Percentiles rank a stretch among this genome's conserved stretches.
Evolutionary conservation across 2,113 vertebrate species (phyloP).

Genomic region (Megaceryle maxima): DNA sequence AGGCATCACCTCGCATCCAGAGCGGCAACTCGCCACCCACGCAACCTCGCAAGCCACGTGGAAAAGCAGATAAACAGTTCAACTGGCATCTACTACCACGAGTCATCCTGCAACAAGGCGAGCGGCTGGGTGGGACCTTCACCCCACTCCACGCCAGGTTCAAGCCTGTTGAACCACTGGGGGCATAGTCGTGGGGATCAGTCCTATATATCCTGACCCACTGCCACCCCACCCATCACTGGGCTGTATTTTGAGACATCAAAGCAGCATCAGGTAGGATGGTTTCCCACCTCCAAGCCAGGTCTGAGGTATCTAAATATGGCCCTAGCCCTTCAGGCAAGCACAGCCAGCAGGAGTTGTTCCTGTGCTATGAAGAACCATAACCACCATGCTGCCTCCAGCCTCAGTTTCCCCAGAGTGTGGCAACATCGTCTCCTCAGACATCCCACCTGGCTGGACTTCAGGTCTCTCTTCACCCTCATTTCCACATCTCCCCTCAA

Average conservation of each 20-base stretch:
- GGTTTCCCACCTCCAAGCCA: neutral
- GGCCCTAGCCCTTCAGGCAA: neutral
- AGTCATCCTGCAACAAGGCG: neutral
- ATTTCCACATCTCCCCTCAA: accelerated
- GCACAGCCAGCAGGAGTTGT: neutral
- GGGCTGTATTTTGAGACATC: neutral
- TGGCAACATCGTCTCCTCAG: neutral
- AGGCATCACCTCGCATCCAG: neutral
- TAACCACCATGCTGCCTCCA: accelerated
- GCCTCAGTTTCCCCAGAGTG: neutral
- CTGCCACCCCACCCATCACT: neutral
- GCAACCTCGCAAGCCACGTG: neutral
- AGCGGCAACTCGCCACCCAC: neutral
- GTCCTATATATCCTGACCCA: accelerated
- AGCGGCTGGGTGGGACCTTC: neutral
- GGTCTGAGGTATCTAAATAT: accelerated
- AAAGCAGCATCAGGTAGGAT: neutral
- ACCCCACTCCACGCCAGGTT: accelerated
- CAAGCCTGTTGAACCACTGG: accelerated
- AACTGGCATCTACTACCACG: accelerated
- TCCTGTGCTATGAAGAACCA: neutral
- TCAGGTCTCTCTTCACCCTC: neutral
- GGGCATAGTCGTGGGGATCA: neutral
- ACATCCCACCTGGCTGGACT: neutral
- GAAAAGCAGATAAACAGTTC: neutral